Conservation (phyloP, 2,888 invertebrate genomes). For the Phrixothrix hirtus region DNA sequence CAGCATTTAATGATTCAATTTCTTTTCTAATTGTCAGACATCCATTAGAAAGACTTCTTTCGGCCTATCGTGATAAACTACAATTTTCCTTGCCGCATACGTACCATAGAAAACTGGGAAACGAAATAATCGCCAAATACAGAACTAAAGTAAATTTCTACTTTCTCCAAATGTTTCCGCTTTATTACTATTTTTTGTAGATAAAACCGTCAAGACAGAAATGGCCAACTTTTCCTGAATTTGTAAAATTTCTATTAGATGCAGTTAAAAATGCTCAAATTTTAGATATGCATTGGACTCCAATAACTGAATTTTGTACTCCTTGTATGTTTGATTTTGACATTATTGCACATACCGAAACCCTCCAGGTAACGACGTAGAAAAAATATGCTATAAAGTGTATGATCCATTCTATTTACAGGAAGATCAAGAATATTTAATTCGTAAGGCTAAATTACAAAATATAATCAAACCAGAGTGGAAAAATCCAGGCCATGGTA, state of each 20-base stretch:
- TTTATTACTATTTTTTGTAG: constrained; percentile 13
- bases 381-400: no score
- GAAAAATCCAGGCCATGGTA: constrained; percentile 78
- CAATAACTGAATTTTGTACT: constrained; percentile 80
- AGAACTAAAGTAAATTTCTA: constrained; percentile 48
- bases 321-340: constrained; percentile 84
- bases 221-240: constrained; percentile 81
- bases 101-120: constrained; percentile 78
- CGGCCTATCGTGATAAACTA: constrained; percentile 84
- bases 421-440: constrained; percentile 82
- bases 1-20: constrained; percentile 75
- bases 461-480: constrained; percentile 80
- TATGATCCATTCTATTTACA: no score
- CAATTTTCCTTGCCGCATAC: constrained; percentile 81
- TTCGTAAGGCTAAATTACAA: constrained; percentile 74
- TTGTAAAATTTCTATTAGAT: constrained; percentile 76
- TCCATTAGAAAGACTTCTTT: constrained; percentile 78
- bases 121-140: constrained; percentile 75
- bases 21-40: constrained; percentile 83
- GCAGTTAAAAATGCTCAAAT: constrained; percentile 65
- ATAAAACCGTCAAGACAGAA: constrained; percentile 47
- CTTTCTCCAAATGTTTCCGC: neutral
- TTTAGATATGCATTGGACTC: constrained; percentile 89
- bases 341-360: constrained; percentile 81
- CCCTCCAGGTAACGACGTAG: constrained; percentile 73